Evolutionary conservation across 2,888 invertebrate species (phyloP).

Genomic region (Cataglyphis livida): DNA sequence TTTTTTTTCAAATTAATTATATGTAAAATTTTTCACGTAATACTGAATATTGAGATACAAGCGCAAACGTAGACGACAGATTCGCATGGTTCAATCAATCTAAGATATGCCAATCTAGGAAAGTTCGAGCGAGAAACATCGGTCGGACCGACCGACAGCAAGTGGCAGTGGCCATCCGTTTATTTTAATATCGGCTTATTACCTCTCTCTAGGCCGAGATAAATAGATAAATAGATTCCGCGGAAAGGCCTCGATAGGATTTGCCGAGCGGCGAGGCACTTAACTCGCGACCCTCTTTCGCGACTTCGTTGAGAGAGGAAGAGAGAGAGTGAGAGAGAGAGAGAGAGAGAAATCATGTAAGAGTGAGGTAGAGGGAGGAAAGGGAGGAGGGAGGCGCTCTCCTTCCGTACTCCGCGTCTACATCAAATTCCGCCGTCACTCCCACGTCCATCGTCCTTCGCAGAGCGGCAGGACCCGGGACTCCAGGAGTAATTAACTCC

Average conservation of each 20-base stretch:
- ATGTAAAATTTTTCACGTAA: background rate
- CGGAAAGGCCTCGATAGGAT: conserved; percentile 84
- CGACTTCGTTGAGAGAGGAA: conserved; percentile 55
- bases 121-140: conserved; percentile 29
- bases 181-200: conserved; percentile 85
- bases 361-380: conserved; percentile 25
- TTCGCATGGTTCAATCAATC: background rate
- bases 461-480: conserved; percentile 78
- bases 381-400: conserved; percentile 65
- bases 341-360: conserved; percentile 21
- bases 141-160: conserved; percentile 70
- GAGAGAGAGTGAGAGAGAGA: conserved; percentile 15
- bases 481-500: conserved; percentile 85
- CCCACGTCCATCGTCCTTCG: conserved; percentile 79
- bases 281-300: conserved; percentile 76
- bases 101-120: background rate
- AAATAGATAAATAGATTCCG: conserved; percentile 85
- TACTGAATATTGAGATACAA: background rate
- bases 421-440: conserved; percentile 77
- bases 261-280: conserved; percentile 79
- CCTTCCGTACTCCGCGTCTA: conserved; percentile 76
- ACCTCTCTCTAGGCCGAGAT: conserved; percentile 80
- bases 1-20: background rate
- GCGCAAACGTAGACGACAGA: background rate
- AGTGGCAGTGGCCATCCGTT: conserved; percentile 73